Evolutionary conservation across 2,888 invertebrate genomes (phyloP).

Genomic region (Microplitis manilae): DNA sequence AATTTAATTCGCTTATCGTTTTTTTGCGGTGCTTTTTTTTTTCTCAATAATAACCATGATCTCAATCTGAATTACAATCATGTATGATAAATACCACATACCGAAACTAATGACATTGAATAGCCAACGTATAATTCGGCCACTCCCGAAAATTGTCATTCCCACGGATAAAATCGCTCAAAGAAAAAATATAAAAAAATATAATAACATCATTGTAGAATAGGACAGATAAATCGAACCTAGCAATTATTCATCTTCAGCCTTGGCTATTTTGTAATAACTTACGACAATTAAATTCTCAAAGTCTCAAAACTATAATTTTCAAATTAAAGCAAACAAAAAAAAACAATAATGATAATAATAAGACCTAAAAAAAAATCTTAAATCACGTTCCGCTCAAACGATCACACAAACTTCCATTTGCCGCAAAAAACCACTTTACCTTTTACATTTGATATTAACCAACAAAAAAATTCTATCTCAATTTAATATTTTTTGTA

Average conservation of each 20-base stretch:
- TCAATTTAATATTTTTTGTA: background rate
- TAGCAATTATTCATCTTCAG: background rate
- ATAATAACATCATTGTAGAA: background rate
- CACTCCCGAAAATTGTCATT: conserved; percentile 7
- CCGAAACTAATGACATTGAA: conserved; percentile 6
- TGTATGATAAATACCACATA: background rate
- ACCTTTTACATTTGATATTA: conserved; percentile 3
- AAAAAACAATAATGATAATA: conserved; percentile 34
- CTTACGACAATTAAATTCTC: background rate
- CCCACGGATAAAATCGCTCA: conserved; percentile 8
- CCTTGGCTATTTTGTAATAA: background rate
- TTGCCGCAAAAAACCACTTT: background rate
- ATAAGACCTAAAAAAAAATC: conserved; percentile 33
- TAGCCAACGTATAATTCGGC: background rate
- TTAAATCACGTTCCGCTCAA: conserved; percentile 50
- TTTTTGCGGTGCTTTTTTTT: conserved; percentile 1
- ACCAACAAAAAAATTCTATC: conserved; percentile 12
- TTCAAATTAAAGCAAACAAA: conserved; percentile 15
- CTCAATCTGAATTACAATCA: background rate
- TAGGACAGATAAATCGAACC: background rate
- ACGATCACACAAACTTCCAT: conserved; percentile 45
- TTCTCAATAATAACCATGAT: background rate
- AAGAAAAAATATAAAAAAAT: background rate
- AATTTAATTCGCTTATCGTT: conserved; percentile 12
- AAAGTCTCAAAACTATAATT: conserved; percentile 1